These are phyloP conservation scores for Blastomussa wellsi DNA, from an alignment of 92 coral and sea anemone genomes.

Conservation along the genomic window DNA sequence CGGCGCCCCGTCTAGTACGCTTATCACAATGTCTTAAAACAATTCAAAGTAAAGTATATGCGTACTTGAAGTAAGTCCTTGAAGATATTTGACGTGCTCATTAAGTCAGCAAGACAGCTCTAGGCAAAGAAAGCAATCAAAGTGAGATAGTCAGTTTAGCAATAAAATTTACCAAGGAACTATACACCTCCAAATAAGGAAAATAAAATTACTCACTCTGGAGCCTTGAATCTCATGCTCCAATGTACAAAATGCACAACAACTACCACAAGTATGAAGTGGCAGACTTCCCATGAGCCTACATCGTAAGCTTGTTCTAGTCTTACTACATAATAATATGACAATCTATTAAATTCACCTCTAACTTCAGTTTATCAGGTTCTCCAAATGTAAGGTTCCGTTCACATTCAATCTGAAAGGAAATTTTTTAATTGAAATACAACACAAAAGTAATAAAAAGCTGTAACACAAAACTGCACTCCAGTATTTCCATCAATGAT, in stretches of 20 bases:
- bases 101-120: constrained; percentile 86
- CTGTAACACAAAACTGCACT: too few relatives aligned
- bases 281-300: not conserved
- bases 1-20: too few relatives aligned
- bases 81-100: constrained; percentile 83
- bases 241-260: too few relatives aligned
- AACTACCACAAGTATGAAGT: not conserved
- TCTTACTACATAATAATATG: not conserved
- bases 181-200: not conserved
- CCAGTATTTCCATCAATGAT: too few relatives aligned
- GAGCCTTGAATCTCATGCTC: too few relatives aligned
- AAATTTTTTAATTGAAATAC: not conserved
- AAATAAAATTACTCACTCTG: not conserved
- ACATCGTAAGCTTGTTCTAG: not conserved
- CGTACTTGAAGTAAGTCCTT: constrained; percentile 81
- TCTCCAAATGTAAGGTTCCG: constrained; percentile 72
- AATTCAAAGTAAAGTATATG: not conserved
- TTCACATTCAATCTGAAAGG: constrained; percentile 70
- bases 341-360: constrained; percentile 37
- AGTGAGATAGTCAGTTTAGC: not conserved
- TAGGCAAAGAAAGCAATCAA: constrained; percentile 18
- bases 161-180: not conserved
- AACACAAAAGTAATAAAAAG: not conserved
- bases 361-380: constrained; percentile 75
- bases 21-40: not conserved